phyloP scores from a whole-genome alignment of 2,888 invertebrate species.

The Alsophila aescularia region DNA sequence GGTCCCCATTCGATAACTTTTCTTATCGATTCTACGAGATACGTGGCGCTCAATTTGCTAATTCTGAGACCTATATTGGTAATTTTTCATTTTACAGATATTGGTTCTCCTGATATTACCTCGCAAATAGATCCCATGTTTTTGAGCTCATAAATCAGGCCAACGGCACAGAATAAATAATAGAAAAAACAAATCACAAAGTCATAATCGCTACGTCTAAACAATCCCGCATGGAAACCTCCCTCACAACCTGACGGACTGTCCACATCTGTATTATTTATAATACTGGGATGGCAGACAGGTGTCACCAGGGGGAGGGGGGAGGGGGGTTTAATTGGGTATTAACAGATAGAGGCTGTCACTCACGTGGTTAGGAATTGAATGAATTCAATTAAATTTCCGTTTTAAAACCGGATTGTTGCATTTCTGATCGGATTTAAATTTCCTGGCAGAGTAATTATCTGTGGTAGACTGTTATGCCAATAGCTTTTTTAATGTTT shows the following conservation, averaged over 20 bases:
- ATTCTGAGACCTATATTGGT: too few relatives aligned
- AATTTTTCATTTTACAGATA: too few relatives aligned
- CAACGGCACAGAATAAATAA: too few relatives aligned
- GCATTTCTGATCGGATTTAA: conserved; percentile 35
- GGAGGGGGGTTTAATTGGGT: conserved; percentile 62
- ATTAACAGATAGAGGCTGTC: conserved; percentile 72
- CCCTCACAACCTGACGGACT: conserved; percentile 47
- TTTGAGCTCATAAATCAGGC: too few relatives aligned
- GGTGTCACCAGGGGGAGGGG: conserved; percentile 15
- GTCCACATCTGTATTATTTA: conserved; percentile 33
- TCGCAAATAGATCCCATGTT: too few relatives aligned
- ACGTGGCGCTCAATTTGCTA: too few relatives aligned
- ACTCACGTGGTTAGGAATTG: conserved; percentile 68
- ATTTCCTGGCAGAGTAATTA: conserved; percentile 15
- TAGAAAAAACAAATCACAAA: not conserved
- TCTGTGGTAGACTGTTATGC: conserved; percentile 1
- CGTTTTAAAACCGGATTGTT: conserved; percentile 54
- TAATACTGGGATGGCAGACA: conserved; percentile 17
- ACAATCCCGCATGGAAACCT: conserved; percentile 1
- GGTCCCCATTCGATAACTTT: too few relatives aligned
- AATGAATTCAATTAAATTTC: conserved; percentile 74
- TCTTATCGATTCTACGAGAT: too few relatives aligned
- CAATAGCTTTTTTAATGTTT: not conserved
- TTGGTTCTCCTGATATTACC: too few relatives aligned
- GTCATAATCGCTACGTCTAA: not conserved